Base-by-base conservation (phyloP, 2,797 vertebrate species). In the Gallirallus australis region DNA sequence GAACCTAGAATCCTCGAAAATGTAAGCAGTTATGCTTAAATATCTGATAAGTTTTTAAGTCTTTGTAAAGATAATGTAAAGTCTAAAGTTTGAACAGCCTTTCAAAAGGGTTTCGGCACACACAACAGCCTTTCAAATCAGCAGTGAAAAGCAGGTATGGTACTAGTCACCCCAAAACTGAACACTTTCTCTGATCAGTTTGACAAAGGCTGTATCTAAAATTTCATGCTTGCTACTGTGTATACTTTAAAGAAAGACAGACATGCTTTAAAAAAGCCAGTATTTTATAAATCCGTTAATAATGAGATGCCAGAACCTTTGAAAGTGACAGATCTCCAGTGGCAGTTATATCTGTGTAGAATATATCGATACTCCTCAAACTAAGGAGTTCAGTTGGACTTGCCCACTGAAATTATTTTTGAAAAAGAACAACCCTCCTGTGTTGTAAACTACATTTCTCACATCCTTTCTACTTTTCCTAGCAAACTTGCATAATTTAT, bases 401-500 rank as follows among this genome's bases (percentile, higher is more conserved):
- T 82, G 35, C 13, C 20, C 7, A 20, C 20, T 64, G 59, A 72
- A 71, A 35, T 42, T 20, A 28, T 40, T 88, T 91, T 47, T 31
- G 4, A 9, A 40, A 70, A 82, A 71, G 45, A 1, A 27, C 24
- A 50, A 24, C 23, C 50, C 0, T 1, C 11, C 7, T 4, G 47
- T n/a, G 3, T n/a, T 65, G 9, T 59, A 30, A 78, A 54, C 21
- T 52, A 6, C 4, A 23, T 84, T 89, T 82, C 42, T 90, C 56
- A 5, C 7, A 27, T 10, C 3, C 82, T 77, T 82, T 40, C 47
- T 85, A 11, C 33, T 88, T 85, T 91, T 76, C 31, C 25, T 63
- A 45, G 47, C 28, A 70, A 82, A 76, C 15, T 64, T 85, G 21
- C 18, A 23, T 82, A 37, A 66, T 82, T 90, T 73, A 76, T 66